Evolutionary conservation across 2,888 invertebrate species (phyloP).

Genomic region (Autographa gamma): DNA sequence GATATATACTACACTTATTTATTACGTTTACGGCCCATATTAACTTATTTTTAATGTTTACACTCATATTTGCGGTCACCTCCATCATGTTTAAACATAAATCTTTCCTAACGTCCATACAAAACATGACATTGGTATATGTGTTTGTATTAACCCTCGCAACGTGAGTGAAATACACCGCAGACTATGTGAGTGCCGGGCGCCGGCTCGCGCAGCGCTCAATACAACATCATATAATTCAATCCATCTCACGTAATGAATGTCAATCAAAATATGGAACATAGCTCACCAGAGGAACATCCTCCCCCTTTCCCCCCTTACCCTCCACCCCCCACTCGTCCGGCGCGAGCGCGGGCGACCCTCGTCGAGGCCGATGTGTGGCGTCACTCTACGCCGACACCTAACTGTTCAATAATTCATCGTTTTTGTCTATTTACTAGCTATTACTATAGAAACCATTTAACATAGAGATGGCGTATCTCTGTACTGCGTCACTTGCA

Average conservation of each 20-base stretch:
- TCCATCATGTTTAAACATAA: background rate
- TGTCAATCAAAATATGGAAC: constrained; percentile 40
- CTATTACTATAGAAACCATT: constrained; percentile 21
- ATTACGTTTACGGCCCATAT: too few relatives aligned
- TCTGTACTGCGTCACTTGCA: constrained; percentile 6
- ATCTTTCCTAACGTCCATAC: background rate
- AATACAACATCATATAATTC: constrained; percentile 50
- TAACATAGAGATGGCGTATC: constrained; percentile 9
- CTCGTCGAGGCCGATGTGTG: constrained; percentile 32
- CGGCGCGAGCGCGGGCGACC: constrained; percentile 9
- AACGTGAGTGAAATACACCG: background rate
- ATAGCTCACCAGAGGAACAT: constrained; percentile 20
- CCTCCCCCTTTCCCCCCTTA: background rate
- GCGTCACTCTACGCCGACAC: constrained; percentile 13
- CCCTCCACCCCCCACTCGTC: background rate
- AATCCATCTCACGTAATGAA: constrained; percentile 47
- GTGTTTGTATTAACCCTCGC: background rate
- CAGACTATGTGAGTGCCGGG: background rate
- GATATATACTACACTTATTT: too few relatives aligned
- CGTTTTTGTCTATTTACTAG: constrained; percentile 22
- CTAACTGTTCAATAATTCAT: constrained; percentile 42
- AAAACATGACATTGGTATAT: background rate
- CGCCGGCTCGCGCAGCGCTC: constrained; percentile 15
- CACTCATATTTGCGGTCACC: background rate
- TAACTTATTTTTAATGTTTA: background rate